Base-by-base conservation (phyloP, 2,888 invertebrate species). In the Cephus pygmeus region DNA sequence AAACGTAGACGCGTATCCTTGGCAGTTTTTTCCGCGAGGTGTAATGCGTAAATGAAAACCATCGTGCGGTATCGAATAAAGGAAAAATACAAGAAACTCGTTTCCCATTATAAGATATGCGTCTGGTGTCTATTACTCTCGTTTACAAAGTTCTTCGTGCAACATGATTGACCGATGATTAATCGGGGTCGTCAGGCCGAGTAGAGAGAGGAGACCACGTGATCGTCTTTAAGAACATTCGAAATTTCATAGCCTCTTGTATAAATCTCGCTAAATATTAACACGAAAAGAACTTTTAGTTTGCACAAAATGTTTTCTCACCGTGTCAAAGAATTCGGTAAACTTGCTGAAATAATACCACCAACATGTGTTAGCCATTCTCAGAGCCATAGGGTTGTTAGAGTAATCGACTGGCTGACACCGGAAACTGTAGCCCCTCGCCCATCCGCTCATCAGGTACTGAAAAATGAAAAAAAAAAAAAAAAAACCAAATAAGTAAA, bases 261-360 rank as follows among this genome's bases (percentile, higher is more conserved):
- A 2, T 9, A 23, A 23, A 2, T 31, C 31, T 31, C 56, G 6
- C 2, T 9, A 56, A 56, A 56, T 56, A 2, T 2, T 56, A 23
- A 56, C 23, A 15, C 56, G 23, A 56, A 23, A 23, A 1, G 23
- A 4, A 56, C 1, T 56, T 15, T 23, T 9, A 23, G 1, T 23
- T 3, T 23, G 2, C 56, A 56, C 9, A 56, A 56, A 56, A 56
- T 56, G 9, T 23, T 56, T 56, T 23, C 93, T 93, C 89, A 98
- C 96, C 88, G 98, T 98, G 93, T 99, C 98, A 90, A 98, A 95
- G 92, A 98, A 97, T 92, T 99, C 98, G 87, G 98, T 97, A 92
- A 98, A 98, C 93, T 98, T 99, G 89, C 98, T 97, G 92, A 98
- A 95, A 93, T 97, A 98, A 92, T 98, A 98, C 97, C 97, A 97